Conservation (phyloP, 2,113 vertebrate species). For the Laterallus jamaicensis region DNA sequence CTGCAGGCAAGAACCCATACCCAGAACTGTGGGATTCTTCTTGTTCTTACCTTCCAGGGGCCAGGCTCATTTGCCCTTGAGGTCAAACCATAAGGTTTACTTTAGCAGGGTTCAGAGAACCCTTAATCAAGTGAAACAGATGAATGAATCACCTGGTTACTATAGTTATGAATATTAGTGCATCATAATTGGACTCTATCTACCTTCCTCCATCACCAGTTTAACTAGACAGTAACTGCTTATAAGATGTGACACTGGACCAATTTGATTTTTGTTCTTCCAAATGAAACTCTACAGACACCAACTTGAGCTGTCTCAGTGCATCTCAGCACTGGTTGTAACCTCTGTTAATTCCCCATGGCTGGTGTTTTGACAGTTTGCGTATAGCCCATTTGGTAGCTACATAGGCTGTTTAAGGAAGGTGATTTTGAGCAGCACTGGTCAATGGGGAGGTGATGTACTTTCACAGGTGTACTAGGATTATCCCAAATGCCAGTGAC, state of each 20-base stretch:
- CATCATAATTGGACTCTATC: not conserved
- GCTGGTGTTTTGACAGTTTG: not conserved
- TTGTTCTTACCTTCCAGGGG: not conserved
- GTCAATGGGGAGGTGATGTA: rapidly evolving
- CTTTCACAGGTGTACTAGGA: not conserved
- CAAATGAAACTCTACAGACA: not conserved
- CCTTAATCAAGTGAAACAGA: rapidly evolving
- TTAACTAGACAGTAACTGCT: not conserved
- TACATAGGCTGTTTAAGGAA: not conserved
- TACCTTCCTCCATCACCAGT: not conserved
- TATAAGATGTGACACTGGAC: not conserved
- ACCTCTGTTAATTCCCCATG: rapidly evolving
- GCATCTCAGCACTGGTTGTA: not conserved
- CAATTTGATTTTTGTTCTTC: not conserved
- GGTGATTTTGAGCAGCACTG: not conserved
- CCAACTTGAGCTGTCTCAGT: not conserved
- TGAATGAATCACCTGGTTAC: rapidly evolving
- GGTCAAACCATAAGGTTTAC: not conserved
- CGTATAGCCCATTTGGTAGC: not conserved
- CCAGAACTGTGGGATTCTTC: not conserved
- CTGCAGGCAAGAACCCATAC: not conserved
- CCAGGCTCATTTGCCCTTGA: not conserved
- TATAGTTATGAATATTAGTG: not conserved
- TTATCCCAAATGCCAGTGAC: not conserved
- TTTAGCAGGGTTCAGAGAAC: not conserved